Conservation (phyloP, 2,113 vertebrate species). For the Eleginops maclovinus region DNA sequence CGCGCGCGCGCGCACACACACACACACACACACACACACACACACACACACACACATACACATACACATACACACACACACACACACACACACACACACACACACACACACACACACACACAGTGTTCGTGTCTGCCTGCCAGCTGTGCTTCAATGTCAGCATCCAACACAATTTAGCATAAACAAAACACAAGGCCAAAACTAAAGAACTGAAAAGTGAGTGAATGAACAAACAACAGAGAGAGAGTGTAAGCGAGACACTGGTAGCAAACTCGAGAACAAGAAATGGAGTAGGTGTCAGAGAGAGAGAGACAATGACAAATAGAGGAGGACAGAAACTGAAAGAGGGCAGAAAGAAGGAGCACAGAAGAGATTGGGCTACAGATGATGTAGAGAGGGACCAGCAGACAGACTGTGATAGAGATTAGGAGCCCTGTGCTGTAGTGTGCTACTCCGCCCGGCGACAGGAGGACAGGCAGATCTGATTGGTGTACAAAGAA, state of each 20-base stretch:
- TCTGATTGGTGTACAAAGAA: conserved; percentile 80
- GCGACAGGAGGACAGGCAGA: conserved; percentile 71
- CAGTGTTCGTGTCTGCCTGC: conserved; percentile 3
- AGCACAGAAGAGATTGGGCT: conserved; percentile 42
- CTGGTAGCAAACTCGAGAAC: neutral
- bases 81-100: conserved; percentile 16
- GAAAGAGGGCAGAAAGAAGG: conserved; percentile 46
- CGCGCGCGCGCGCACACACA: conserved; percentile 16
- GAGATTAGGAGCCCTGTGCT: conserved; percentile 64
- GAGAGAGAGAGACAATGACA: conserved; percentile 63
- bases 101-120: conserved; percentile 18
- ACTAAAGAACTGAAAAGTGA: conserved; percentile 24
- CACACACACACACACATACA: conserved; percentile 21
- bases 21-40: conserved; percentile 10
- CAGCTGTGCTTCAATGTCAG: conserved; percentile 39
- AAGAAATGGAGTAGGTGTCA: conserved; percentile 61
- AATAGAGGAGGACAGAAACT: conserved; percentile 65
- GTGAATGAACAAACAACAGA: conserved; percentile 23
- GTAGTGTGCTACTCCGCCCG: conserved; percentile 58
- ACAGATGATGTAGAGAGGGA: conserved; percentile 49
- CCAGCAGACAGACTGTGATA: conserved; percentile 59
- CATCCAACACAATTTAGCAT: conserved; percentile 41
- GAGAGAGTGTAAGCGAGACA: conserved; percentile 28
- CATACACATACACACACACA: conserved; percentile 16
- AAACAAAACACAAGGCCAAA: conserved; percentile 42